Evolutionary conservation across 2,888 invertebrate genomes (phyloP), one percentile per base, ranked within the genome.

Genomic region (Craniophora ligustri): DNA sequence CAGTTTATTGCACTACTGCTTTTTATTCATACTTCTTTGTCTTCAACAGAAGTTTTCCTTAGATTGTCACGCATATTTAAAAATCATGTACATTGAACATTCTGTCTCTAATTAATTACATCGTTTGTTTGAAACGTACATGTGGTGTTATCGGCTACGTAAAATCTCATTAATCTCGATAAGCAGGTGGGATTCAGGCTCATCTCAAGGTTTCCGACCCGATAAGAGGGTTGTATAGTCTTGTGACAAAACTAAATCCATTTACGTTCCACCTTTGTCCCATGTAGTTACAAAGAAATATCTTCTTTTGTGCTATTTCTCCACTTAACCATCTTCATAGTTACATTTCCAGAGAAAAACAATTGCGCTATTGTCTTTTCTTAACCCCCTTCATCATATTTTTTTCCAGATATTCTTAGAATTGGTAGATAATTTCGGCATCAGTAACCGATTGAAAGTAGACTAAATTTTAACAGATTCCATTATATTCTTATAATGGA

Each of bases 91-190:
- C 15, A 72, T 59, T 45, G 16, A 14, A 51, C 58, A 46, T 54
- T 57, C 35, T 48, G 16, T 54, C 23, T 46, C 18, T 47, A 49
- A 41, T 54, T 66, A 66, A 68, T 66, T 58, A 55, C 55, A 44
- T 7, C 31, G 53, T 65, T 63, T 60, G 44, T 64, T 54, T 31
- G 28, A 60, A 67, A 65, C 53, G 58, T 58, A 42, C 48, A 36
- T 41, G 41, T 70, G 65, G 45, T 54, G 59, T 60, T 72, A 76
- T 78, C 76, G 38, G 41, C 53, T 66, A 65, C 75, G 67, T 72
- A 75, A 68, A 67, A 78, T 79, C 78, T 75, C 78, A 78, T 82
- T 87, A 88, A 89, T 88, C 89, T 86, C 83, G 88, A 89, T 90
- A 89, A 89, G 83, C 72, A 77, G 78, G 79, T 82, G 61, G 78